Conservation (phyloP, 2,888 invertebrate genomes). For the Chalcosyrphus nemorum region DNA sequence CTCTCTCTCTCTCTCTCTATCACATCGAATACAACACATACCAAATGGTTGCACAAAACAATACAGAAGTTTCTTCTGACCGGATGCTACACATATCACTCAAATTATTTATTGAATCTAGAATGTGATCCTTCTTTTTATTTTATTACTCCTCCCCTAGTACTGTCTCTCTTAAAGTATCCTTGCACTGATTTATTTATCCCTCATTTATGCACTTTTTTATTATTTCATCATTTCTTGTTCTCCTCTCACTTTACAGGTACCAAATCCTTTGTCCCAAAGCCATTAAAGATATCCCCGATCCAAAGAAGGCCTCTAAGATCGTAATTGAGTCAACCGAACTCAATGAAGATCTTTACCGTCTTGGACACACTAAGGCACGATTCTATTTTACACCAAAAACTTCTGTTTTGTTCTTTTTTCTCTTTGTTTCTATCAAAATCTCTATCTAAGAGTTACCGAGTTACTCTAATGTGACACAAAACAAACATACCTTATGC, state of each 20-base stretch:
- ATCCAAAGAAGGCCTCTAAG: constrained; percentile 92
- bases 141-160: background rate
- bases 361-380: constrained; percentile 99
- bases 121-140: background rate
- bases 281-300: constrained; percentile 88
- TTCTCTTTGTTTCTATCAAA: background rate
- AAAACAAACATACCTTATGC: constrained; percentile 13
- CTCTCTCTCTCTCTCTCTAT: too few species aligned
- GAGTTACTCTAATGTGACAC: constrained; percentile 25
- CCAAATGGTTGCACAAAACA: background rate
- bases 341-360: constrained; percentile 95
- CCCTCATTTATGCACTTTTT: constrained; percentile 25
- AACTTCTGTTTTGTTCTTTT: background rate
- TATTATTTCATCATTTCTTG: constrained; percentile 30
- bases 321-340: constrained; percentile 91
- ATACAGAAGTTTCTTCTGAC: too few species aligned
- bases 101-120: background rate
- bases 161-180: background rate
- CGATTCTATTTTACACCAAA: constrained; percentile 82
- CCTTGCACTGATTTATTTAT: background rate
- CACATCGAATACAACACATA: background rate
- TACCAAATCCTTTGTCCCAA: constrained; percentile 99
- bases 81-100: background rate
- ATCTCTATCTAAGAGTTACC: constrained; percentile 43
- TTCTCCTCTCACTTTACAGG: constrained; percentile 84